Conservation (phyloP, 2,888 invertebrate genomes). For the Tetragonula carbonaria region DNA sequence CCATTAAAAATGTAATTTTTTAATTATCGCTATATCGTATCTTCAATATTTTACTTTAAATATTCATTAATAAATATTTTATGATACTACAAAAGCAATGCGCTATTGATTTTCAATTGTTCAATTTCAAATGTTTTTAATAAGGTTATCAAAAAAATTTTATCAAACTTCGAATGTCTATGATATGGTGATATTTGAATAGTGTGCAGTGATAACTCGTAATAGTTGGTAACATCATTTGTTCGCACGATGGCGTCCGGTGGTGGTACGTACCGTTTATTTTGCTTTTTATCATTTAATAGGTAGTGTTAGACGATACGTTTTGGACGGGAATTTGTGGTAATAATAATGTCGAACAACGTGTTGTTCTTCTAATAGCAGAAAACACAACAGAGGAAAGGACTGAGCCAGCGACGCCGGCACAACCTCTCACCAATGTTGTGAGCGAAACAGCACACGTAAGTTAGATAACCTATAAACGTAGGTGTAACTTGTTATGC, state of each 20-base stretch:
- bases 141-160: background rate
- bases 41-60: too few relatives aligned
- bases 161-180: background rate
- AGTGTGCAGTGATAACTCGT: slow-evolving; percentile 40
- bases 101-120: too few relatives aligned
- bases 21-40: background rate
- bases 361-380: slow-evolving; percentile 55
- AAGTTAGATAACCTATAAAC: slow-evolving; percentile 75
- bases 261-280: slow-evolving; percentile 77
- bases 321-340: background rate
- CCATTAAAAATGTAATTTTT: background rate
- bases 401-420: slow-evolving; percentile 76
- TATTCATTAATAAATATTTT: background rate
- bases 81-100: slow-evolving; percentile 30
- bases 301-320: slow-evolving; percentile 26
- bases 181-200: slow-evolving; percentile 36
- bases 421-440: slow-evolving; percentile 77
- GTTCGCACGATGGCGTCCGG: slow-evolving; percentile 82
- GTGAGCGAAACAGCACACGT: slow-evolving; percentile 80
- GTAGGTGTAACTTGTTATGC: background rate
- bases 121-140: background rate
- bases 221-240: slow-evolving; percentile 67
- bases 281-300: slow-evolving; percentile 59
- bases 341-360: slow-evolving; percentile 24
- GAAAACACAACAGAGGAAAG: slow-evolving; percentile 80